Percentiles rank a stretch among this genome's conserved stretches.
These are phyloP conservation scores for Melieria picta DNA, from an alignment of 2,888 invertebrate genomes.

Conservation along the genomic window DNA sequence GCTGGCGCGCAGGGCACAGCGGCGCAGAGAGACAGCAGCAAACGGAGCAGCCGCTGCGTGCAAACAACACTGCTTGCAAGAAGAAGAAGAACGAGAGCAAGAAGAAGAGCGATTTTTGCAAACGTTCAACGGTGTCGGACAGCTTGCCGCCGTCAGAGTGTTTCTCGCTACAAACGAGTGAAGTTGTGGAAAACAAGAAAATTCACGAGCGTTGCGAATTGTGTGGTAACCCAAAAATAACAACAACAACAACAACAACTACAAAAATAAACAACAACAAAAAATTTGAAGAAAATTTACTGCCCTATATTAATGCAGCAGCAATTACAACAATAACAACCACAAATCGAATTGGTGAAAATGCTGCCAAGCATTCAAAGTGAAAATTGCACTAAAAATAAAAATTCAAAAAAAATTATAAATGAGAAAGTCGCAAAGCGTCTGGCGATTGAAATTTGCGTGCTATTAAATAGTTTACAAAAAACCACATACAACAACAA, in stretches of 20 bases:
- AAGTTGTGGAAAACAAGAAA: constrained; percentile 40
- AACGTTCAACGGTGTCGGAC: too few species aligned
- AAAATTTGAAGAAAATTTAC: neutral
- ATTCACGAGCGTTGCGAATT: constrained; percentile 15
- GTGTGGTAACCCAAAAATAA: constrained; percentile 25
- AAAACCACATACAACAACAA: constrained; percentile 14
- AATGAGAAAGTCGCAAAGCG: too few species aligned
- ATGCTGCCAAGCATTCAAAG: too few species aligned
- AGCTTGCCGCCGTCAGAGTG: constrained; percentile 41
- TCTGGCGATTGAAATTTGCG: too few species aligned
- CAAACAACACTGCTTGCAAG: neutral
- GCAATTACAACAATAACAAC: constrained; percentile 8
- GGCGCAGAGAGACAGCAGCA: constrained; percentile 34
- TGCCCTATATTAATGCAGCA: neutral
- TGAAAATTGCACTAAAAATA: too few species aligned
- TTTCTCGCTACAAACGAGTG: constrained; percentile 48
- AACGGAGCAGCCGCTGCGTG: constrained; percentile 23
- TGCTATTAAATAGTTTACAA: neutral
- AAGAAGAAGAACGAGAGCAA: constrained; percentile 4
- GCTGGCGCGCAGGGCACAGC: constrained; percentile 5
- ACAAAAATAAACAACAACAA: constrained; percentile 8
- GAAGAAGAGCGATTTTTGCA: too few species aligned
- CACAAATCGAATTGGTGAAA: neutral
- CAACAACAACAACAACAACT: constrained; percentile 21
- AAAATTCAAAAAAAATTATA: too few species aligned